Evolutionary conservation across 2,113 vertebrate species (phyloP).

Genomic region (Salvelinus alpinus): DNA sequence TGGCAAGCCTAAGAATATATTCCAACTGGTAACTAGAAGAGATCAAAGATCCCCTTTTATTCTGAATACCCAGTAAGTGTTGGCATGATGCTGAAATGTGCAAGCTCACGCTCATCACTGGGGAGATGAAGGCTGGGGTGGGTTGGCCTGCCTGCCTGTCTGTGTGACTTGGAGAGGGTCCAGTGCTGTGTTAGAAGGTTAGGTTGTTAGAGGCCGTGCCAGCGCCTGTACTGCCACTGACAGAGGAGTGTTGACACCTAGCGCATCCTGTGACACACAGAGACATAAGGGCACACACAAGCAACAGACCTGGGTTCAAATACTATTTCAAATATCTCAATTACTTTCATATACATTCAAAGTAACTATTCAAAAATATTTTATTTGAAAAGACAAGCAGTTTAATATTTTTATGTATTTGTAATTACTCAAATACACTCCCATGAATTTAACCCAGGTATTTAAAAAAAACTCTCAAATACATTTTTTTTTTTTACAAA

Average conservation of each 20-base stretch:
- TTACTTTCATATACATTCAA: no score
- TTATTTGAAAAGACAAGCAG: no score
- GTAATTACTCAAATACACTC: no score
- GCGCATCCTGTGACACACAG: constrained; percentile 16
- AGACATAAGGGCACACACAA: no score
- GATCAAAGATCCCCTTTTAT: constrained; percentile 57
- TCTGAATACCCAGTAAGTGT: constrained; percentile 36
- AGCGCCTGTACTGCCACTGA: constrained; percentile 12
- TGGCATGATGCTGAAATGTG: constrained; percentile 40
- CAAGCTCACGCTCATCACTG: constrained; percentile 32
- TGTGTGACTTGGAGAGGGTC: constrained; percentile 25
- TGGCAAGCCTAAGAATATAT: constrained; percentile 26
- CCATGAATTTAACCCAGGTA: no score
- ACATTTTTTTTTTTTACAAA: no score
- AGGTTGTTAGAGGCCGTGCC: neutral
- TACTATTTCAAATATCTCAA: no score
- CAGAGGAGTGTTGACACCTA: constrained; percentile 40
- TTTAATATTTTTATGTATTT: no score
- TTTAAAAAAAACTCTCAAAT: no score
- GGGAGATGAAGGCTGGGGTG: constrained; percentile 52
- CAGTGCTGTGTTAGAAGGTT: constrained; percentile 3
- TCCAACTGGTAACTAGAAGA: constrained; percentile 30
- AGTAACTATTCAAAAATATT: no score
- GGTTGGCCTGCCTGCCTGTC: constrained; percentile 3
- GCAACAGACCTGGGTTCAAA: no score